Percentiles rank a stretch among this genome's conserved stretches.
phyloP scores from a whole-genome alignment of 2,113 vertebrate species.

The Cepphus grylle region DNA sequence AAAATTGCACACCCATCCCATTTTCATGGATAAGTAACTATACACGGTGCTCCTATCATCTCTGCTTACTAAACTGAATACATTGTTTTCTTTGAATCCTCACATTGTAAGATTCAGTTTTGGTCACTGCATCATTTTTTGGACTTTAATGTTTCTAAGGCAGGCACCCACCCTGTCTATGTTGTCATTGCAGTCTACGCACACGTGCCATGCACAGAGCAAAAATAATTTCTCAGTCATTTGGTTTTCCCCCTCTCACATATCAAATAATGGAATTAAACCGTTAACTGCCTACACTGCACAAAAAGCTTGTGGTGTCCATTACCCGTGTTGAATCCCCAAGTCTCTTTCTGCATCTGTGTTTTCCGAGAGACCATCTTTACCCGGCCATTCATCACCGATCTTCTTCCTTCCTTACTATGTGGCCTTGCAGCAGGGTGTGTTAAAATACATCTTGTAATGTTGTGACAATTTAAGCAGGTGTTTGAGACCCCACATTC shows the following conservation, averaged over 20 bases:
- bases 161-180: not conserved
- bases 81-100: constrained; percentile 3
- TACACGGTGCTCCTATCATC: not conserved
- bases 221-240: not conserved
- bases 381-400: not conserved
- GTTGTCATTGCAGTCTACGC: not conserved
- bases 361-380: not conserved
- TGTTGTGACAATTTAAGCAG: not conserved
- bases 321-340: not conserved
- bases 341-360: not conserved
- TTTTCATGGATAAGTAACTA: constrained; percentile 42
- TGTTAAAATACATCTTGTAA: not conserved
- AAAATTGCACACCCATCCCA: not conserved
- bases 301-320: not conserved
- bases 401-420: not conserved
- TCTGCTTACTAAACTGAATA: not conserved
- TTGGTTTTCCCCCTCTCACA: not conserved
- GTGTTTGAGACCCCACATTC: not conserved
- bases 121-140: not conserved
- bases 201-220: not conserved
- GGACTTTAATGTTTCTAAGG: not conserved
- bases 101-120: not conserved
- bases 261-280: not conserved
- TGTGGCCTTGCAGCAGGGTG: not conserved
- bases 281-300: not conserved